These are phyloP conservation scores for Masnerella sp. DNA, from an alignment of 2,888 invertebrate genomes.

Conservation along the genomic window DNA sequence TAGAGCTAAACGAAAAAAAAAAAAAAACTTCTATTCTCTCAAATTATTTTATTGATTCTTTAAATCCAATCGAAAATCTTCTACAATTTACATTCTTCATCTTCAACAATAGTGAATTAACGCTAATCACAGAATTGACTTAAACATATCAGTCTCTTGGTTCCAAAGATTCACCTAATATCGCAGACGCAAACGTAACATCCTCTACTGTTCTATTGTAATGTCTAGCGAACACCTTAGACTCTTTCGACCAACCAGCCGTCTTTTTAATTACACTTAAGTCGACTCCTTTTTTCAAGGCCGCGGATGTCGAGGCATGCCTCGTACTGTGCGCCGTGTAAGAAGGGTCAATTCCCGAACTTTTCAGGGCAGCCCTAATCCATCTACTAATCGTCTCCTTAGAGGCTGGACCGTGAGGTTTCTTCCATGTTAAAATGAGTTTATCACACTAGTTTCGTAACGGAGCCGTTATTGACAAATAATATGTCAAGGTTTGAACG, in stretches of 20 bases:
- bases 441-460: background rate
- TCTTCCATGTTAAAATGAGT: background rate
- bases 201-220: background rate
- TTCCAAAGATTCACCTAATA: too few relatives aligned
- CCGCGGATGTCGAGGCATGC: background rate
- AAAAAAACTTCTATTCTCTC: background rate
- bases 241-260: background rate
- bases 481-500: constrained; percentile 2
- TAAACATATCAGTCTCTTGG: too few relatives aligned
- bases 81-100: too few relatives aligned
- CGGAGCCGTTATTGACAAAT: background rate
- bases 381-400: background rate
- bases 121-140: too few relatives aligned
- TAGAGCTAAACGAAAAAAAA: background rate
- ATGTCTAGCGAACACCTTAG: background rate
- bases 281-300: background rate
- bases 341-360: background rate
- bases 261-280: background rate
- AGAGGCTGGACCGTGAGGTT: background rate
- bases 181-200: background rate
- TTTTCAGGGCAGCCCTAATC: background rate
- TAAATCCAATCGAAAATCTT: too few relatives aligned
- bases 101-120: too few relatives aligned
- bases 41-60: too few relatives aligned
- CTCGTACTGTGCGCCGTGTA: background rate